Base-by-base conservation (phyloP, 2,797 vertebrate genomes). In the Alectoris magna region DNA sequence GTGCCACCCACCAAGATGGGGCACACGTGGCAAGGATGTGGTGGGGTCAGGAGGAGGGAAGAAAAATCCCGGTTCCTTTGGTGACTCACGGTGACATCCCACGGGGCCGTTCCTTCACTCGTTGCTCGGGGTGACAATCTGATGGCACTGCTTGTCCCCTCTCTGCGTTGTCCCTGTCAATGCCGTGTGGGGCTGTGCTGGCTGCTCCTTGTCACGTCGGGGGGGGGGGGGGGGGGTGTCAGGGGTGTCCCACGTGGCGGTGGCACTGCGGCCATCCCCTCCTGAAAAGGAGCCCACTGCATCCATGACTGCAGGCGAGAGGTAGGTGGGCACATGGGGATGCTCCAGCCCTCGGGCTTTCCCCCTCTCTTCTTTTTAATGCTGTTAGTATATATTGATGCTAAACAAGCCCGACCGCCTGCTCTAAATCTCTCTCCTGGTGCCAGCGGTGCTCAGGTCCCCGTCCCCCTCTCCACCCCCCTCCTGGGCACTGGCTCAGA, bases 291-390 rank as follows among this genome's bases (percentile, higher is more conserved):
- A 84, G 58, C 73, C 64, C 5, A 5, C 64, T n/a, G 70, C 44
- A n/a, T 73, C 87, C 62, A 14, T 1, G 3, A 62, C 59, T 63
- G 48, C 67, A 49, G 79, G 62, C 43, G 19, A 70, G 88, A 96
- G 96, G 95, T 93, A 94, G 92, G 94, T 94, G 88, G 82, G 92
- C 73, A 23, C 55, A 1, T 15, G 49, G 66, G 29, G 87, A 66
- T 53, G 82, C 81, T 70, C 86, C 90, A 78, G 29, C 62, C 83
- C 63, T 43, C 24, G 46, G 66, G 27, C 63, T 70, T 85, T 73
- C 56, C 83, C 49, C 43, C 58, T n/a, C 39, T 91, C 19, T 87
- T 55, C 80, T n/a, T 39, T 55, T 48, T 2, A 26, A 24, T 4
- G 22, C 11, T 38, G 0, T 27, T 68, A 2, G 72, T 75, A 12